Conservation (phyloP, 2,113 vertebrate species). For the Heliornis fulica region DNA sequence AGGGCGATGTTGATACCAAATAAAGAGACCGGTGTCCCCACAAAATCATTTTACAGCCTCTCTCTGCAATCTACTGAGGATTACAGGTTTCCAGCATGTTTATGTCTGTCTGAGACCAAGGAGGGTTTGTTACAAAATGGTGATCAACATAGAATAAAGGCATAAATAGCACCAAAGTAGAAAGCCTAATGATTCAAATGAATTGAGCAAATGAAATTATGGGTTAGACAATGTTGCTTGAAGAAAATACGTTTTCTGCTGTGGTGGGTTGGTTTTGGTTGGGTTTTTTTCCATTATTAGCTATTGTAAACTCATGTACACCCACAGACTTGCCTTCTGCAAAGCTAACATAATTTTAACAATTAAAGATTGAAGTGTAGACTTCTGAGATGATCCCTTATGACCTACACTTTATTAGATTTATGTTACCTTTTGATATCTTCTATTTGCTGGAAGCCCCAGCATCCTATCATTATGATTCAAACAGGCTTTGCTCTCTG, state of each 20-base stretch:
- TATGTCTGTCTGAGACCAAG: conserved; percentile 31
- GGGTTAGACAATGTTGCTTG: conserved; percentile 17
- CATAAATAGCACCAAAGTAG: neutral
- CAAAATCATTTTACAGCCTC: conserved; percentile 61
- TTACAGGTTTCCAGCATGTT: conserved; percentile 54
- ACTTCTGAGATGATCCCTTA: conserved; percentile 70
- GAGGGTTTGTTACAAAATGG: conserved; percentile 21
- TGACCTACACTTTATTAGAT: conserved; percentile 69
- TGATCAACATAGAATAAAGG: conserved; percentile 26
- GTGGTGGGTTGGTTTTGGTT: too few relatives aligned
- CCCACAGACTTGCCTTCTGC: conserved; percentile 21
- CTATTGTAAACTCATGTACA: neutral
- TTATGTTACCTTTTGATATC: conserved; percentile 70
- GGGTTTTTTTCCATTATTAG: neutral
- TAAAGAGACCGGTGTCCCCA: conserved; percentile 8
- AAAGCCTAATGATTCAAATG: conserved; percentile 38
- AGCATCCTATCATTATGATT: conserved; percentile 72
- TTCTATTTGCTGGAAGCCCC: conserved; percentile 70
- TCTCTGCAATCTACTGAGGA: conserved; percentile 53
- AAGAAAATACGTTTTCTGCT: conserved; percentile 15
- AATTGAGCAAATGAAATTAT: neutral
- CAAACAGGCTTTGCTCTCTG: conserved; percentile 69
- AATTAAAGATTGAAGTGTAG: conserved; percentile 63
- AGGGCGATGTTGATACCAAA: conserved; percentile 40
- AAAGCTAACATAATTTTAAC: conserved; percentile 58